Evolutionary conservation across 1,140 invertebrate genomes (phyloP), one percentile per base, ranked within the genome.

Genomic region (Helicoverpa armigera): DNA sequence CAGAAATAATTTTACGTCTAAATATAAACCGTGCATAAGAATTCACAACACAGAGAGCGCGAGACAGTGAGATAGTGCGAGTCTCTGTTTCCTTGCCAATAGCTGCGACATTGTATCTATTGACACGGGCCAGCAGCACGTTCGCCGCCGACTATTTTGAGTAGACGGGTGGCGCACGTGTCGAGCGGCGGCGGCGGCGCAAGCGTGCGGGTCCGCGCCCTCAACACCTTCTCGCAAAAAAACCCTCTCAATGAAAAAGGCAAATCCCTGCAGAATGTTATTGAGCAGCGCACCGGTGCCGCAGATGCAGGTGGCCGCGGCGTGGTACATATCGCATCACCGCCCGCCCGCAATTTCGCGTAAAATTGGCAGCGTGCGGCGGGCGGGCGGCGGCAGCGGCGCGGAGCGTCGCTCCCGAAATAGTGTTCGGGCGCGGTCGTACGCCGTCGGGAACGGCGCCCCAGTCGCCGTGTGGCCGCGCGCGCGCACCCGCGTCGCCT

Each of bases 271-370:
- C 81, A 87, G 75, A 72, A 74, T 73, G 78, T 82, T 81, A 80
- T 65, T 80, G 81, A 76, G 81, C 81, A 83, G 82, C 81, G 74
- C 84, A 85, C 74, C 70, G 81, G 75, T 81, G 83, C 60, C 82
- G 81, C 78, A 76, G 85, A 80, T 89, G 89, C 91, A 89, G 87
- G 88, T 89, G 88, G 86, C 87, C 86, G 85, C 82, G 75, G 73
- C 79, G 85, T 88, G 87, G 89, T 89, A 93, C 91, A 94, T 94
- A 94, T 94, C 93, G 93, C 93, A 93, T 94, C 93, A 93, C 92
- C 93, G 93, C 92, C 93, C 92, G 93, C 93, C 93, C 93, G 93
- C 92, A 93, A 94, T 94, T 94, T 93, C 91, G 92, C 93, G 93
- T 94, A 93, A 94, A 94, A 94, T 94, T 94, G 93, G 93, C 93